Evolutionary conservation across 2,797 vertebrate species (phyloP).

Genomic region (Myioborus miniatus): DNA sequence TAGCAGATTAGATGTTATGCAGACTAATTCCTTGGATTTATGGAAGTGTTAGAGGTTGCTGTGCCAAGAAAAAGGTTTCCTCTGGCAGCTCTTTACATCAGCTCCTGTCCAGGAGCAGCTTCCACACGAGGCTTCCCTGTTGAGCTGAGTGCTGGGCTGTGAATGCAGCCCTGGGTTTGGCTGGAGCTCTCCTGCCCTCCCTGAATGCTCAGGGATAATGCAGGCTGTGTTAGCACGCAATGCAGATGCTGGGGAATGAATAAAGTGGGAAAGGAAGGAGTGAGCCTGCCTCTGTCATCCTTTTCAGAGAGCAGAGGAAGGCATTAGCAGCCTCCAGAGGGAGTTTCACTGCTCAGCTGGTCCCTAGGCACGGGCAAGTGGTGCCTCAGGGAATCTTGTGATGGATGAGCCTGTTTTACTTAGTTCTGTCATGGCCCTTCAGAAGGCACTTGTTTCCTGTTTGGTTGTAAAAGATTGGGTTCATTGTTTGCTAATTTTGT

Average conservation of each 20-base stretch:
- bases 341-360: constrained; percentile 36
- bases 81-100: background rate
- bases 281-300: background rate
- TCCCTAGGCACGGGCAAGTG: background rate
- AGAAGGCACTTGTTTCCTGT: background rate
- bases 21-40: constrained; percentile 2
- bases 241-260: constrained; percentile 44
- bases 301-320: background rate
- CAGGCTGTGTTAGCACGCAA: background rate
- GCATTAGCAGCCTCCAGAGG: constrained; percentile 54
- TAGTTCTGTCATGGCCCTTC: background rate
- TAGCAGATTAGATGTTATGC: background rate
- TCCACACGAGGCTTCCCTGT: background rate
- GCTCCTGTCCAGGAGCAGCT: background rate
- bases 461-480: background rate
- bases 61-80: background rate
- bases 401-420: background rate
- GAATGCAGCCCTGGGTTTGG: background rate
- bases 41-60: background rate
- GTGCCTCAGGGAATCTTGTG: constrained; percentile 15
- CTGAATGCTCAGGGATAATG: background rate
- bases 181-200: constrained; percentile 40
- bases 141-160: background rate
- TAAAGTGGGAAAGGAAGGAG: background rate
- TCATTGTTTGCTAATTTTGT: background rate